A percentile compares a stretch with the other conserved stretches of the same genome.
Evolutionary conservation across 2,888 invertebrate species (phyloP).

Genomic region (Ellobium chinense): DNA sequence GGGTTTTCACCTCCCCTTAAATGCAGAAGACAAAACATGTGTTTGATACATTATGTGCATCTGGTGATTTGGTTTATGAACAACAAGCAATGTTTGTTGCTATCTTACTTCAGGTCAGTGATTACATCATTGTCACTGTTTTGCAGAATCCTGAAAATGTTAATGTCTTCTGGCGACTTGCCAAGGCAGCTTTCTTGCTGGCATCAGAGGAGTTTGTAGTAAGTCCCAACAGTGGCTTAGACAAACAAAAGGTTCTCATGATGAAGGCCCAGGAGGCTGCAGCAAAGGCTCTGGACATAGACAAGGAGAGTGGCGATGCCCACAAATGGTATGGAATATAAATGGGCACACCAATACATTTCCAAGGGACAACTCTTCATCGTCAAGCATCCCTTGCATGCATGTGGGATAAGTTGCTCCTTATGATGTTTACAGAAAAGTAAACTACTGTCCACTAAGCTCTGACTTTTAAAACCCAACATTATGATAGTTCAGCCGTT

Average conservation of each 20-base stretch:
- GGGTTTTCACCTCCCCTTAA: no score
- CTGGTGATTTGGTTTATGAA: no score
- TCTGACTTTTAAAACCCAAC: no score
- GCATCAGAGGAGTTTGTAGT: conserved; percentile 32
- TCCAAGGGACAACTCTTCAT: not conserved
- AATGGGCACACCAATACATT: not conserved
- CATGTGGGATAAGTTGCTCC: no score
- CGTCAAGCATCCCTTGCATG: conserved; percentile 74
- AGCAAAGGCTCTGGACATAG: conserved; percentile 81
- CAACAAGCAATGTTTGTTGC: no score
- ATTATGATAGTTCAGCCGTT: no score
- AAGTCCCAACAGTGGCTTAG: conserved; percentile 42
- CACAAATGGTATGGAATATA: conserved; percentile 87
- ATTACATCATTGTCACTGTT: no score
- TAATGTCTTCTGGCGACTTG: conserved; percentile 27
- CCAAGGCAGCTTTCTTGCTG: conserved; percentile 24
- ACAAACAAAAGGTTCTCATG: conserved; percentile 76
- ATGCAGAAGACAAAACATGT: no score
- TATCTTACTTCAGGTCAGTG: no score
- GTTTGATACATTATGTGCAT: no score
- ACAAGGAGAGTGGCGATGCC: conserved; percentile 81
- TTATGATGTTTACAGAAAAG: no score
- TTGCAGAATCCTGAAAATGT: conserved; percentile 4
- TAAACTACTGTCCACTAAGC: no score
- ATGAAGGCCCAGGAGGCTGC: conserved; percentile 82